Percentiles rank a stretch among this genome's conserved stretches.
Conservation (phyloP, 2,113 vertebrate genomes). For the Prolemur simus region DNA sequence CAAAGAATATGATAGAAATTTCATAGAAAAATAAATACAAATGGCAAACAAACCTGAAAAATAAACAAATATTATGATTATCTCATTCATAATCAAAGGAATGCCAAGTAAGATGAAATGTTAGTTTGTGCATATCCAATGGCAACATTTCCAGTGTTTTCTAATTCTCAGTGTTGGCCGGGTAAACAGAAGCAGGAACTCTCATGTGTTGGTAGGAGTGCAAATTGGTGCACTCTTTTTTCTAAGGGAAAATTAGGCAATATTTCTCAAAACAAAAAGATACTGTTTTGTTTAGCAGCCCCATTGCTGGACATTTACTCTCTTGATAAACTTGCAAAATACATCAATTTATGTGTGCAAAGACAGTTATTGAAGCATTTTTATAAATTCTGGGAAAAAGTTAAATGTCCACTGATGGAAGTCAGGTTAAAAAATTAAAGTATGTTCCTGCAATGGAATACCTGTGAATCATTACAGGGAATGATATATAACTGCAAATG, state of each 20-base stretch:
- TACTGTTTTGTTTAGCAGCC: neutral
- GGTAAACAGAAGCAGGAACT: neutral
- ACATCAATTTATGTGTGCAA: neutral
- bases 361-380: neutral
- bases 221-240: neutral
- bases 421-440: neutral
- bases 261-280: neutral
- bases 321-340: neutral
- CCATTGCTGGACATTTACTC: neutral
- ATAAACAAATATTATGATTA: neutral
- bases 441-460: neutral
- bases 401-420: neutral
- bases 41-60: neutral
- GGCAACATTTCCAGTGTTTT: neutral
- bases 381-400: neutral
- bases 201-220: neutral
- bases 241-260: neutral
- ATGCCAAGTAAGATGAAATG: neutral
- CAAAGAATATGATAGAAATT: neutral
- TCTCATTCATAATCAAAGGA: neutral
- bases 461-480: neutral
- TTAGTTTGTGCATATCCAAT: neutral
- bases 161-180: neutral
- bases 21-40: neutral
- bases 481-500: neutral